Conservation (phyloP, 2,113 vertebrate species). For the Peromyscus polionotus region DNA sequence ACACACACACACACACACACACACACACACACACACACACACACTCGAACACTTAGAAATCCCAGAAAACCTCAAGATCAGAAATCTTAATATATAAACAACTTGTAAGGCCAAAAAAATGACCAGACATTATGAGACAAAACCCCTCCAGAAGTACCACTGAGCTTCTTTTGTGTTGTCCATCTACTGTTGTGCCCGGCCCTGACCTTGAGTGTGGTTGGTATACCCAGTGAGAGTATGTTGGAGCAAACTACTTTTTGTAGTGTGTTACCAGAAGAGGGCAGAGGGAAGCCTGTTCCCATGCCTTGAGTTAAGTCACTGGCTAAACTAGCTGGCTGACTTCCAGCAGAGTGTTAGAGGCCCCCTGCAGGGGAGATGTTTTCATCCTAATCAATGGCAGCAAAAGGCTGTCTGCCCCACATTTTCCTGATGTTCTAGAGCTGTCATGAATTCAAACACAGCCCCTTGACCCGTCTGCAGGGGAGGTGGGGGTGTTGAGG, state of each 20-base stretch:
- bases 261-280: not conserved
- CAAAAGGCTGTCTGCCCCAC: slow-evolving; percentile 24
- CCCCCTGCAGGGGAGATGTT: slow-evolving; percentile 27
- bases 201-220: not conserved
- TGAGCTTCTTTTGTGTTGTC: not conserved
- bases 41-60: not conserved
- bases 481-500: not conserved
- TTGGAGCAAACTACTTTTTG: not conserved
- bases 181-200: not conserved
- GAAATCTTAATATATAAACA: not conserved
- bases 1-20: not conserved
- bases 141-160: not conserved
- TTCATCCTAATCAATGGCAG: slow-evolving; percentile 13
- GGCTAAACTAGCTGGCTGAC: not conserved
- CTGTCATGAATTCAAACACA: not conserved
- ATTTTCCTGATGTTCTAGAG: slow-evolving; percentile 28
- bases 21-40: too few relatives aligned
- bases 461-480: slow-evolving; percentile 60
- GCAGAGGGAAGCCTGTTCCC: not conserved
- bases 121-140: not conserved
- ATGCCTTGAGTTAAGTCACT: not conserved
- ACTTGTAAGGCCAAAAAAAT: not conserved
- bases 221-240: not conserved
- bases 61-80: not conserved
- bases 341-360: slow-evolving; percentile 9